Conservation (phyloP, 1,140 invertebrate genomes). For the Nixonia krombeini region DNA sequence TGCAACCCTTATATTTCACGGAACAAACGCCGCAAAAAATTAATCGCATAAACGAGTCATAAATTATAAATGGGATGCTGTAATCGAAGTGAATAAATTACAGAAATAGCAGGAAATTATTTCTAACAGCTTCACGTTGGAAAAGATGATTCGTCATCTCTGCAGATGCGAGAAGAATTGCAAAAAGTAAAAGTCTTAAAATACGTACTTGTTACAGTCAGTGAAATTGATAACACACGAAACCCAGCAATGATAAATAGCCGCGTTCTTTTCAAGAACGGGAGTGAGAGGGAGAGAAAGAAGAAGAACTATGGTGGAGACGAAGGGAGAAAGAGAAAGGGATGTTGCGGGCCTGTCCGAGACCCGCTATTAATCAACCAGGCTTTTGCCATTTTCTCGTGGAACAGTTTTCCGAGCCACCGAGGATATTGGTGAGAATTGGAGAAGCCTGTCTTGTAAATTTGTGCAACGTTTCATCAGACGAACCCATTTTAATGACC, state of each 20-base stretch:
- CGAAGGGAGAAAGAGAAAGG: constrained; percentile 15
- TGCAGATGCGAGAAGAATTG: constrained; percentile 2
- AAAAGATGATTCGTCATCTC: constrained; percentile 17
- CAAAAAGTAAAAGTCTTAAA: constrained; percentile 42
- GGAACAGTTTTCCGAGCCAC: constrained; percentile 30
- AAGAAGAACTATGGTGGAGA: constrained; percentile 7
- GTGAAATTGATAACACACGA: constrained; percentile 58
- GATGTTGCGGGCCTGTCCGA: constrained; percentile 21
- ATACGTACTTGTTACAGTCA: constrained; percentile 51
- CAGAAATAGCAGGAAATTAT: constrained; percentile 1
- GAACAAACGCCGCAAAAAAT: not conserved
- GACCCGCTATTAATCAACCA: constrained; percentile 56
- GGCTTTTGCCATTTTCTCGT: constrained; percentile 51
- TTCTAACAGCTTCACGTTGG: constrained; percentile 1
- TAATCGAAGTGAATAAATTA: constrained; percentile 9
- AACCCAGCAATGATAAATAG: constrained; percentile 58
- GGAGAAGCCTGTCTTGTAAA: constrained; percentile 38
- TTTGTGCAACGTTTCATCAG: constrained; percentile 54
- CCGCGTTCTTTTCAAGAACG: constrained; percentile 13
- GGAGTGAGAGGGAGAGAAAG: constrained; percentile 18
- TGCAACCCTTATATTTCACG: not conserved
- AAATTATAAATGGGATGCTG: not conserved
- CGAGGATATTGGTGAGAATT: constrained; percentile 35
- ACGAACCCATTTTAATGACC: constrained; percentile 17
- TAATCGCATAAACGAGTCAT: not conserved